phyloP scores from a whole-genome alignment of 2,888 invertebrate genomes.

The Boloria selene region DNA sequence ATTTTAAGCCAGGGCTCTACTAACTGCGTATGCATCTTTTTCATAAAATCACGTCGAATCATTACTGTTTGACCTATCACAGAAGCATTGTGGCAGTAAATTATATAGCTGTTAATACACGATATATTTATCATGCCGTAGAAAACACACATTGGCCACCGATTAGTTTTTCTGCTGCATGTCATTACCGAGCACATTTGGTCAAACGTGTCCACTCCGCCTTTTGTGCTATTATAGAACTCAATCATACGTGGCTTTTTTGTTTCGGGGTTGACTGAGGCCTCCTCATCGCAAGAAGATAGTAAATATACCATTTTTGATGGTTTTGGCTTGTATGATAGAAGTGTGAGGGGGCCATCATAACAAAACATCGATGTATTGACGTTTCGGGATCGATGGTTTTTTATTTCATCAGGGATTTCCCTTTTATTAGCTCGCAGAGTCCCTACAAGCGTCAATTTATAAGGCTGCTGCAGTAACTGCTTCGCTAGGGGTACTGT shows the following conservation, averaged over 20 bases:
- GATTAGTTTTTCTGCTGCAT: slow-evolving; percentile 2
- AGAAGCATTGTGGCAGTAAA: no score
- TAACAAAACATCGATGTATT: background rate
- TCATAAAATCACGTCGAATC: no score
- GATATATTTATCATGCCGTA: no score
- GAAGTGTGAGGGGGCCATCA: slow-evolving; percentile 1
- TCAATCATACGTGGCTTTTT: background rate
- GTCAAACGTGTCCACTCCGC: no score
- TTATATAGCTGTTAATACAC: no score
- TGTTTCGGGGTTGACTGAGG: background rate
- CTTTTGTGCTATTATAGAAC: slow-evolving; percentile 7
- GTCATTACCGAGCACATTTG: slow-evolving; percentile 5
- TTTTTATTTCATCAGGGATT: slow-evolving; percentile 42
- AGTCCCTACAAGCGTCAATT: no score
- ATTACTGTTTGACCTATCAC: no score
- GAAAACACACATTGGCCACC: no score
- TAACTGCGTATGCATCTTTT: no score
- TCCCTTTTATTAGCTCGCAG: no score
- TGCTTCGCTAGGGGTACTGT: no score
- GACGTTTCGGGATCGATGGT: background rate
- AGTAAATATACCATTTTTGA: background rate
- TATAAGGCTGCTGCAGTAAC: no score
- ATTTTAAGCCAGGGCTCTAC: background rate
- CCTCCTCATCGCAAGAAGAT: background rate
- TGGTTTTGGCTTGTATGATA: slow-evolving; percentile 1